These are phyloP conservation scores for Panagrolaimus sp. DNA, from an alignment of 1,140 invertebrate genomes.

Conservation along the genomic window DNA sequence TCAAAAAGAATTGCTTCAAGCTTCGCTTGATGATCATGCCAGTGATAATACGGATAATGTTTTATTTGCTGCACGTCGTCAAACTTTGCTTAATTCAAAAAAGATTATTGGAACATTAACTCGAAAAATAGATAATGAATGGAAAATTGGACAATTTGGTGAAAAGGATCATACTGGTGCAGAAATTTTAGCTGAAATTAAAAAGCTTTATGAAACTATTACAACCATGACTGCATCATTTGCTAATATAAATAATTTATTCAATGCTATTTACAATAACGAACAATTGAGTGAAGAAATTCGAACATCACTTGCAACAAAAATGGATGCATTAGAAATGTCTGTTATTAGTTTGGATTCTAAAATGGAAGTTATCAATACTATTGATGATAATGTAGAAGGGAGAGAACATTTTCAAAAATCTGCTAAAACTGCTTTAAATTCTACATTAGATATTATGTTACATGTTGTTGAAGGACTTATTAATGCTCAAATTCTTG, in stretches of 20 bases:
- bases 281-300: background rate
- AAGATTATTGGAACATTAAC: slow-evolving; percentile 38
- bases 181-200: slow-evolving; percentile 41
- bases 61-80: slow-evolving; percentile 31
- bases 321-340: slow-evolving; percentile 38
- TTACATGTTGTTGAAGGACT: slow-evolving; percentile 25
- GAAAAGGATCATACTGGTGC: slow-evolving; percentile 35
- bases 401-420: slow-evolving; percentile 32
- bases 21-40: slow-evolving; percentile 27
- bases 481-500: slow-evolving; percentile 29
- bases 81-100: slow-evolving; percentile 34
- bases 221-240: slow-evolving; percentile 43
- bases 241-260: slow-evolving; percentile 40
- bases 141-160: slow-evolving; percentile 38
- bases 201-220: slow-evolving; percentile 37
- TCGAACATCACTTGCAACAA: slow-evolving; percentile 26
- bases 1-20: slow-evolving; percentile 35
- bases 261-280: slow-evolving; percentile 36
- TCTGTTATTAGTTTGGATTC: slow-evolving; percentile 37
- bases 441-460: slow-evolving; percentile 36
- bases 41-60: slow-evolving; percentile 37
- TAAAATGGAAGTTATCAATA: slow-evolving; percentile 47
- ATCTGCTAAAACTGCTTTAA: slow-evolving; percentile 30
- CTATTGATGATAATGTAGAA: slow-evolving; percentile 29
- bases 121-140: slow-evolving; percentile 41